Conservation (phyloP, 37 sponge, comb jelly and placozoan genomes). For the Chondrilla cf. caribensis region DNA sequence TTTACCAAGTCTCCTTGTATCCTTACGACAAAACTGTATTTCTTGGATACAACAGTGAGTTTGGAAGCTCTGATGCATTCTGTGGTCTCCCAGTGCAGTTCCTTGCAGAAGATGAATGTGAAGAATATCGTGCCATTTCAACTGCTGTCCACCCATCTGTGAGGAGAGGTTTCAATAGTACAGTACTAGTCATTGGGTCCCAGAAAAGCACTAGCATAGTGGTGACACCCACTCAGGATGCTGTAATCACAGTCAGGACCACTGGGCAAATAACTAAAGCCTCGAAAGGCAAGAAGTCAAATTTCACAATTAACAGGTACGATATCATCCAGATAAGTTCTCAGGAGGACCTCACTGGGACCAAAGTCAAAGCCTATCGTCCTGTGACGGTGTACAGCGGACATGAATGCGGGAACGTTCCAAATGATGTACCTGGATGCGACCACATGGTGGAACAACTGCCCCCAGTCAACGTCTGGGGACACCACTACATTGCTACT, state of each 20-base stretch:
- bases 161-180: neutral
- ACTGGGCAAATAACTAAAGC: neutral
- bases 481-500: neutral
- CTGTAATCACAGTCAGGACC: neutral
- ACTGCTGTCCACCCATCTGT: neutral
- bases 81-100: neutral
- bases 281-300: neutral
- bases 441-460: constrained; percentile 27
- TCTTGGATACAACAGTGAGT: neutral
- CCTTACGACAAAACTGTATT: neutral
- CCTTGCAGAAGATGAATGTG: neutral
- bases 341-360: neutral
- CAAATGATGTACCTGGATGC: neutral
- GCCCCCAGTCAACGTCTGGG: constrained; percentile 9
- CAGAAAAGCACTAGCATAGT: neutral
- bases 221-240: constrained; percentile 1
- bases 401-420: constrained; percentile 16
- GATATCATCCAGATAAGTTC: neutral
- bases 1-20: neutral
- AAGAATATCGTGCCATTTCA: constrained; percentile 8
- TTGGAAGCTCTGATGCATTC: neutral
- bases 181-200: constrained; percentile 3
- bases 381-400: constrained; percentile 19
- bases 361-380: neutral
- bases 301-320: neutral